phyloP scores from a whole-genome alignment of 23 tunicate species.

The Ascidia mentula region DNA sequence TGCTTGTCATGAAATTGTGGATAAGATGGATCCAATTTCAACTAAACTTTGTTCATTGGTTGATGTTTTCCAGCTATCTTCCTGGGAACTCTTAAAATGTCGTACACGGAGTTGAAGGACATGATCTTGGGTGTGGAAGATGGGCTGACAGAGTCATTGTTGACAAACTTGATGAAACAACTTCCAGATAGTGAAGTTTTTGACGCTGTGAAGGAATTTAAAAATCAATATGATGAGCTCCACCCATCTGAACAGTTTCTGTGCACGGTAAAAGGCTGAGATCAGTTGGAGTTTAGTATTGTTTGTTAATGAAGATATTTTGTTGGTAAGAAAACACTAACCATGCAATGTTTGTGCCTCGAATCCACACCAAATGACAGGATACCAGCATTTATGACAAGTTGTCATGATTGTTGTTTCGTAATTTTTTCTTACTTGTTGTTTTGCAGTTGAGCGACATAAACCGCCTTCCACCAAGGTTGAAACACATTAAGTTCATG shows the following conservation, averaged over 20 bases:
- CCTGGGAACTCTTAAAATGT: slow-evolving; percentile 84
- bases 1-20: not conserved
- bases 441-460: slow-evolving; percentile 59
- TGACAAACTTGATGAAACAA: slow-evolving; percentile 84
- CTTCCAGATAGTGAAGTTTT: slow-evolving; percentile 82
- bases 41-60: not conserved
- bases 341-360: not conserved
- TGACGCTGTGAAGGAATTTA: slow-evolving; percentile 60
- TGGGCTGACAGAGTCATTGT: slow-evolving; percentile 61
- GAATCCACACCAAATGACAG: too few relatives aligned
- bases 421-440: not conserved
- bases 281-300: not conserved
- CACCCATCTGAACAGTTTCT: slow-evolving; percentile 88
- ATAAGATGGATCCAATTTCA: not conserved
- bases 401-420: too few relatives aligned
- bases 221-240: slow-evolving; percentile 77
- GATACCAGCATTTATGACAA: too few relatives aligned
- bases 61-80: slow-evolving; percentile 73
- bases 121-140: slow-evolving; percentile 67
- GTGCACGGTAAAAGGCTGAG: slow-evolving; percentile 39
- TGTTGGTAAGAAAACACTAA: not conserved
- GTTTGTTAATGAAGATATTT: not conserved
- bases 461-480: slow-evolving; percentile 41
- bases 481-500: slow-evolving; percentile 85
- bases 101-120: slow-evolving; percentile 48